Evolutionary conservation across 1,140 invertebrate species (phyloP), one percentile per base, ranked within the genome.

Genomic region (Saccostrea echinata): DNA sequence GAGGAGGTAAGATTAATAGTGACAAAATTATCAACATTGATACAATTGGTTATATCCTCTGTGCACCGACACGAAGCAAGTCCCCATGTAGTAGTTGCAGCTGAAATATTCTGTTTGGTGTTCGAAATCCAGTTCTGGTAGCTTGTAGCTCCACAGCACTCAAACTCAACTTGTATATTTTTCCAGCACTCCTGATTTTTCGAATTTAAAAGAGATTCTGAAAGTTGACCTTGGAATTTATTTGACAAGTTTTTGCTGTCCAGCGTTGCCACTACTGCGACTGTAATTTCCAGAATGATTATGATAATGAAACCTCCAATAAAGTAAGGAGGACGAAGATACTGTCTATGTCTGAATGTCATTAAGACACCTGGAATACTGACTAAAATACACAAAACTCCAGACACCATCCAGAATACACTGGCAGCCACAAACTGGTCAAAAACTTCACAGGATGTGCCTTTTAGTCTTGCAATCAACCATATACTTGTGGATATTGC

Each of bases 401-500:
- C 68, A 27, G 68, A 27, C 11, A 76, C 27, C 16, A 76, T 11
- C 68, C 68, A 76, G 16, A 76, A 76, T 30, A 76, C 68, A 76
- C 68, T 33, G 24, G 68, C 68, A 6, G 68, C 68, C 11, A 76
- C 30, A 76, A 76, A 76, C 30, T 76, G 68, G 30, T 76, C 27
- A 0, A 76, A 76, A 33, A 76, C 12, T 13, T 76, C 68, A 76
- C 68, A 76, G 9, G 68, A 76, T 3, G 68, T 76, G 4, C 30
- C 33, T 16, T 33, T 76, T 33, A 76, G 16, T 18, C 68, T 76
- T 13, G 24, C 27, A 30, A 76, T 76, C 0, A 76, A 30, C 68
- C 68, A 76, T 76, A 76, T 76, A 12, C 68, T 27, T 30, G 68
- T 76, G 27, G 68, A 76, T 3, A 76, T 76, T 24, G 68, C 68